Base-by-base conservation (phyloP, 2,797 vertebrate genomes). In the Harpagifer antarcticus region DNA sequence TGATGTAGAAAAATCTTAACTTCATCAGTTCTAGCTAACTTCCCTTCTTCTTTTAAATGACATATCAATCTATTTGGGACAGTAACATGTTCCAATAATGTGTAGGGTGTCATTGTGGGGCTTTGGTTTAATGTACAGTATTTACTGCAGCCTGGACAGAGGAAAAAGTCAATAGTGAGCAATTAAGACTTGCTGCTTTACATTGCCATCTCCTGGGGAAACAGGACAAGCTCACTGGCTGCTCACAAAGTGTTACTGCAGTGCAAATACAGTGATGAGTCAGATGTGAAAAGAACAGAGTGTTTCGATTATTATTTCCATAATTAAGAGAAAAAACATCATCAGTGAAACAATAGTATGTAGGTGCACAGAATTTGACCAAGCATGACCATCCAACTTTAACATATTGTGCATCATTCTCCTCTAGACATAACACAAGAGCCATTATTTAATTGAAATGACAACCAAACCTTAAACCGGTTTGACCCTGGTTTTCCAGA, bases 401-500 rank as follows among this genome's bases (percentile, higher is more conserved):
- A 20, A 47, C 37, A 62, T 20, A 44, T 3, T 63, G 16, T 37
- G 33, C 33, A 37, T 37, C 33, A 9, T 37, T 37, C 8, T 37
- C 33, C 33, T 37, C 8, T 9, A 37, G 8, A 37, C 6, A 37
- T 37, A 37, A 37, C 33, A 37, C 33, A 37, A 37, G 6, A 37
- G 33, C 0, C 33, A 37, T 6, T 37, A 37, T 37, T n/a, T 65
- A 10, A 56, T 17, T 17, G 5, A 53, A 1, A 7, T 10, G 0
- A 23, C 47, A 44, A 20, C 31, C 23, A 60, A 47, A 57, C 16
- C 7, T 40, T 0, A 20, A 53, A 54, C 56, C 9, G 40, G 37
- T 8, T 58, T 61, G 79, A 67, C 47, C 31, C 45, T 70, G 64
- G 45, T n/a, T 61, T 64, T 14, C 59, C 58, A 58, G 31, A 57